phyloP scores from a whole-genome alignment of 2,113 vertebrate genomes.

The Cynopterus brachyotis region DNA sequence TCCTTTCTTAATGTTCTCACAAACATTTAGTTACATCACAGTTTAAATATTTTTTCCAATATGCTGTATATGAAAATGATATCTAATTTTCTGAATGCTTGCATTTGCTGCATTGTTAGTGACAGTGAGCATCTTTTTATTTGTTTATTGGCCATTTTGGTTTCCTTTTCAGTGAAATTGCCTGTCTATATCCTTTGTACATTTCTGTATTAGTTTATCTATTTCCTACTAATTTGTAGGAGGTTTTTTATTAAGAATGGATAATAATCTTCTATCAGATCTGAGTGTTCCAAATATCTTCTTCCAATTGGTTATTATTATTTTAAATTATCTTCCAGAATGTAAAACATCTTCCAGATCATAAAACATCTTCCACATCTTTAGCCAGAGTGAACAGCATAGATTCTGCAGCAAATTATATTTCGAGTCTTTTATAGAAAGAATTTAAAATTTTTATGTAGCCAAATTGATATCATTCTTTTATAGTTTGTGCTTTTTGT shows the following conservation, averaged over 20 bases:
- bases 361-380: background rate
- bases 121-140: background rate
- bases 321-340: slow-evolving; percentile 11
- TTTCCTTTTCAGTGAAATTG: slow-evolving; percentile 31
- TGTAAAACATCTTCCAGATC: background rate
- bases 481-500: background rate
- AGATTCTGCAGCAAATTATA: background rate
- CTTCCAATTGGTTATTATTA: background rate
- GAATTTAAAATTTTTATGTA: background rate
- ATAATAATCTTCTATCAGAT: background rate
- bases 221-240: slow-evolving; percentile 24
- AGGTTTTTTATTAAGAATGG: background rate
- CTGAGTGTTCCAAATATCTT: background rate
- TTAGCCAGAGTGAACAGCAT: background rate
- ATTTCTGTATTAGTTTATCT: background rate
- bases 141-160: background rate
- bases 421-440: slow-evolving; percentile 8
- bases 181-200: background rate
- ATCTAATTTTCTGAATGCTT: slow-evolving; percentile 15
- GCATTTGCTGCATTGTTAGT: background rate
- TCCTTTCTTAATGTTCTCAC: background rate
- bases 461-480: background rate
- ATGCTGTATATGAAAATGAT: background rate
- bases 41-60: background rate
- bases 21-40: background rate